These are phyloP conservation scores for Araneus ventricosus DNA, from an alignment of 1,140 invertebrate genomes.

Conservation along the genomic window DNA sequence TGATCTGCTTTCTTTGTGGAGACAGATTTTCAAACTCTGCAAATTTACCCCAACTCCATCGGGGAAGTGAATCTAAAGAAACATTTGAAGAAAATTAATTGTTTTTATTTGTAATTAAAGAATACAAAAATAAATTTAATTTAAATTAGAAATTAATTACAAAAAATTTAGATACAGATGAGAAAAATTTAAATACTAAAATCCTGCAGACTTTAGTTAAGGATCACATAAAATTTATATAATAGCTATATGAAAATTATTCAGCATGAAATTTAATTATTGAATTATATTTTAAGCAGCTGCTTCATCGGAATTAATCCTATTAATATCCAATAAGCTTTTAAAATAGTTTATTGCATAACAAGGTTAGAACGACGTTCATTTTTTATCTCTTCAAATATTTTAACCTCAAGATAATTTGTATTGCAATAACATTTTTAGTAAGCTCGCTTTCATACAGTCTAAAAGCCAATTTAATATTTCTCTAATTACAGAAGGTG, in stretches of 20 bases:
- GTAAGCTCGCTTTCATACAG: too few species aligned
- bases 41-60: slow-evolving; percentile 15
- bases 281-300: too few species aligned
- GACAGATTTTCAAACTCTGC: not conserved
- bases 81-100: not conserved
- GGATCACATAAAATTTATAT: too few species aligned
- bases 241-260: too few species aligned
- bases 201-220: too few species aligned
- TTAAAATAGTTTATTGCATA: not conserved
- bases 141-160: not conserved
- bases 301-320: too few species aligned
- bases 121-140: not conserved
- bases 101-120: not conserved
- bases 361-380: too few species aligned
- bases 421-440: not conserved
- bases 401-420: not conserved
- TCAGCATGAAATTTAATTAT: too few species aligned
- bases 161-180: not conserved
- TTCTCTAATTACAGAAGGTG: too few species aligned
- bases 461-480: too few species aligned
- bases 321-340: not conserved
- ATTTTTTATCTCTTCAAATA: too few species aligned
- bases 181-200: too few species aligned
- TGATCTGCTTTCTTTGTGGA: not conserved
- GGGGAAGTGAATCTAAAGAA: not conserved